Evolutionary conservation across 1,140 invertebrate genomes (phyloP).

Genomic region (Lethrus apterus): DNA sequence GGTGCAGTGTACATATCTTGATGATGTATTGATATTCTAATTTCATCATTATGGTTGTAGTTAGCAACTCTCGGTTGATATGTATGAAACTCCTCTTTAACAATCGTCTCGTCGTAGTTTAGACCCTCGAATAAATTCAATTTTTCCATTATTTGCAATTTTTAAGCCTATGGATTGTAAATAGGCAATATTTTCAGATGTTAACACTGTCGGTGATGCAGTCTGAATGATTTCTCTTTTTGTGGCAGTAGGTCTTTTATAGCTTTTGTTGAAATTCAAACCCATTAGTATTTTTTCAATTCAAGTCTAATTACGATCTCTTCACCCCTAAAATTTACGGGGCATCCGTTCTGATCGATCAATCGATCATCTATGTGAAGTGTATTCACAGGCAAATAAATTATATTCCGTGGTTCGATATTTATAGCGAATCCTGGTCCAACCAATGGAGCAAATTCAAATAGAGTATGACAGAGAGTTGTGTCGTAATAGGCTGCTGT

Average conservation of each 20-base stretch:
- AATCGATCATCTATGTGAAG: conserved; percentile 17
- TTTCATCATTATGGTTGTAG: conserved; percentile 10
- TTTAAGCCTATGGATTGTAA: conserved; percentile 4
- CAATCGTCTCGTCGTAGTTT: background rate
- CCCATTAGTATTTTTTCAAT: conserved; percentile 12
- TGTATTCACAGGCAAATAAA: conserved; percentile 20
- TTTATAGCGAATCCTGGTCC: conserved; percentile 21
- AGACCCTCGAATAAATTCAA: conserved; percentile 1
- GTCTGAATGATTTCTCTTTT: background rate
- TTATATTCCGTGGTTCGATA: conserved; percentile 16
- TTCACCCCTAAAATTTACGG: conserved; percentile 26
- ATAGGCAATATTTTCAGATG: conserved; percentile 5
- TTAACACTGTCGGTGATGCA: background rate
- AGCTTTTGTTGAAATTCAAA: no score
- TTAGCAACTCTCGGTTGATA: conserved; percentile 1
- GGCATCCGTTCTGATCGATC: conserved; percentile 21
- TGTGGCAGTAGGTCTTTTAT: no score
- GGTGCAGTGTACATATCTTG: conserved; percentile 3
- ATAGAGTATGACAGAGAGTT: conserved; percentile 18
- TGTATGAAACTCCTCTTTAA: conserved; percentile 4
- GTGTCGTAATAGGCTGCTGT: conserved; percentile 19
- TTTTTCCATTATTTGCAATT: conserved; percentile 1
- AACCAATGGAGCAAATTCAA: conserved; percentile 20
- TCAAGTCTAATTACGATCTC: conserved; percentile 15
- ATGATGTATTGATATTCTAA: conserved; percentile 4